Conservation (phyloP, 2,113 vertebrate species). For the Thunnus thynnus region DNA sequence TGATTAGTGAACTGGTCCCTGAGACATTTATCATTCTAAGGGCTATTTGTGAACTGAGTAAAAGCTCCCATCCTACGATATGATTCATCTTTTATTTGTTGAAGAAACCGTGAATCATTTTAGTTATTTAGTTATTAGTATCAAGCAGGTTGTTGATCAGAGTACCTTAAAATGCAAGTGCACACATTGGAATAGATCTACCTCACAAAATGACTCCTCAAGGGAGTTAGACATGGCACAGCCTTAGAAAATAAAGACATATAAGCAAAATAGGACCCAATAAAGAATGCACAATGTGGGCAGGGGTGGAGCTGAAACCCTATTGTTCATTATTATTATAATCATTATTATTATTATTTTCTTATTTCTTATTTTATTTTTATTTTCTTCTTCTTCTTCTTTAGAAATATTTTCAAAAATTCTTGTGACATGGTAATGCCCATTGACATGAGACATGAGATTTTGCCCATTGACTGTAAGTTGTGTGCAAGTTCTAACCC, state of each 20-base stretch:
- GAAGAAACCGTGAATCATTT: constrained; percentile 3
- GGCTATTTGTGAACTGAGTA: constrained; percentile 8
- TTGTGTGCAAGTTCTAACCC: too few relatives aligned
- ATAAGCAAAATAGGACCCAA: neutral
- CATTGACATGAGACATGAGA: too few relatives aligned
- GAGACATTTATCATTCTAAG: constrained; percentile 23
- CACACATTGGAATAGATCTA: neutral
- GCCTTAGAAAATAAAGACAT: neutral
- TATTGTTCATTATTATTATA: too few relatives aligned
- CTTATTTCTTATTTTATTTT: too few relatives aligned
- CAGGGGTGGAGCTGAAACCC: neutral
- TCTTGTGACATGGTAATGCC: too few relatives aligned
- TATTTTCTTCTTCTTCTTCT: too few relatives aligned
- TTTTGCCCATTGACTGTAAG: too few relatives aligned
- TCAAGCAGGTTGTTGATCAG: neutral
- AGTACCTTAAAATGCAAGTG: neutral
- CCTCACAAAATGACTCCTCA: neutral
- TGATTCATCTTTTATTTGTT: constrained; percentile 15
- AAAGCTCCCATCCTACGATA: neutral
- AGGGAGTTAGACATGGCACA: neutral
- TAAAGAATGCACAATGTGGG: neutral
- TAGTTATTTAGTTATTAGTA: neutral
- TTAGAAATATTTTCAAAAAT: too few relatives aligned
- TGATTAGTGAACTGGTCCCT: neutral
- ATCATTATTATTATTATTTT: too few relatives aligned